Evolutionary conservation across 2,888 invertebrate genomes (phyloP).

Genomic region (Cheilosia vernalis): DNA sequence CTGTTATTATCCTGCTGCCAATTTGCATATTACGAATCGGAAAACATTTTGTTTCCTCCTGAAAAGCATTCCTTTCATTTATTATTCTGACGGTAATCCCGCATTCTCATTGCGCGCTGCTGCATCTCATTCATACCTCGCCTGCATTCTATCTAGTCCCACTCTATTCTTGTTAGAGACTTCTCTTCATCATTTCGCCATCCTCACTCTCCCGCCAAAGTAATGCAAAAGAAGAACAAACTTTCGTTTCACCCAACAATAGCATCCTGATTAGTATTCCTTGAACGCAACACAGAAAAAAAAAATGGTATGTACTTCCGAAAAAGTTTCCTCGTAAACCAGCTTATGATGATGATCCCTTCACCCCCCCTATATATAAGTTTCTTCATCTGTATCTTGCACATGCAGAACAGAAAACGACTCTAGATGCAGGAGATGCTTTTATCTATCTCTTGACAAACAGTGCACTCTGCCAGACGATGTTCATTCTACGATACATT

Average conservation of each 20-base stretch:
- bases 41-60: constrained; percentile 22
- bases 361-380: background rate
- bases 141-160: constrained; percentile 20
- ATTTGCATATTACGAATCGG: constrained; percentile 28
- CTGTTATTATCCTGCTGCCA: background rate
- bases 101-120: constrained; percentile 1
- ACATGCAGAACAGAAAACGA: background rate
- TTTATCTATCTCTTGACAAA: constrained; percentile 45
- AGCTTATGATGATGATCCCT: constrained; percentile 56
- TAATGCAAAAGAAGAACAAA: constrained; percentile 43
- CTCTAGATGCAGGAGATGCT: constrained; percentile 11
- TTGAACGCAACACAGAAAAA: constrained; percentile 1
- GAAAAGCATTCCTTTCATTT: constrained; percentile 14
- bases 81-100: constrained; percentile 26
- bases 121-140: constrained; percentile 40
- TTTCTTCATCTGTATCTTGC: constrained; percentile 36
- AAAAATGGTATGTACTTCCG: background rate
- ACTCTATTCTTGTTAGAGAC: constrained; percentile 21
- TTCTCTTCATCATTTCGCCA: constrained; percentile 11
- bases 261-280: constrained; percentile 53
- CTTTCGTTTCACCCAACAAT: constrained; percentile 33
- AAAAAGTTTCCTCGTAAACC: constrained; percentile 56
- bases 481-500: constrained; percentile 37
- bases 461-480: constrained; percentile 34
- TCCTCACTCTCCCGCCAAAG: constrained; percentile 2